phyloP scores from a whole-genome alignment of 2,888 invertebrate genomes.

The Digitonthophagus gazella region DNA sequence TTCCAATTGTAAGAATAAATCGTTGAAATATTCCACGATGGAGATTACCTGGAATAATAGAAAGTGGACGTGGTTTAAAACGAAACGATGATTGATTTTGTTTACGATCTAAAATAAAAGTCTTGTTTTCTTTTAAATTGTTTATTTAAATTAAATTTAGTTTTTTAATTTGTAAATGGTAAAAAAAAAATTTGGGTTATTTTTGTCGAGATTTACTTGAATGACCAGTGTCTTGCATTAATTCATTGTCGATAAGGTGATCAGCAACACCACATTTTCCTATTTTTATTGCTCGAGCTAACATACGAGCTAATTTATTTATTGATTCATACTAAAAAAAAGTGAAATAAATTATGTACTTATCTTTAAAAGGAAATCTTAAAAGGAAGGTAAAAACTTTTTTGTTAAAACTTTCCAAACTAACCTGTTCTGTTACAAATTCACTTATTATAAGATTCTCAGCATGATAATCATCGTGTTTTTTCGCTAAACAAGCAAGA shows the following conservation, averaged over 20 bases:
- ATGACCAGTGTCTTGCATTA: background rate
- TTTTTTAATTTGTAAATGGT: too few relatives aligned
- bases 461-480: conserved; percentile 53
- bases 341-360: background rate
- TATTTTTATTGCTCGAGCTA: background rate
- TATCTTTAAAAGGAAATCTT: too few relatives aligned
- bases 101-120: background rate
- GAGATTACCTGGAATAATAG: background rate
- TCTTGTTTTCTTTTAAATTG: background rate
- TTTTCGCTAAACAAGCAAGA: conserved; percentile 50
- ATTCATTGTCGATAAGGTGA: background rate
- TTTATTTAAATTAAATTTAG: background rate
- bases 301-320: background rate
- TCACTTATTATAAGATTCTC: conserved; percentile 55
- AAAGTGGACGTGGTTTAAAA: background rate
- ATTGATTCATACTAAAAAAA: conserved; percentile 7
- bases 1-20: background rate
- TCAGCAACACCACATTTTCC: background rate
- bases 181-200: background rate
- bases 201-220: background rate
- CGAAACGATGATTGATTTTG: too few relatives aligned
- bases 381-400: too few relatives aligned
- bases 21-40: background rate
- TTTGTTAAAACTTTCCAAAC: too few relatives aligned
- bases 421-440: conserved; percentile 57